Evolutionary conservation across 2,113 vertebrate species (phyloP), one percentile per base, ranked within the genome.

Genomic region (Antechinus flavipes): DNA sequence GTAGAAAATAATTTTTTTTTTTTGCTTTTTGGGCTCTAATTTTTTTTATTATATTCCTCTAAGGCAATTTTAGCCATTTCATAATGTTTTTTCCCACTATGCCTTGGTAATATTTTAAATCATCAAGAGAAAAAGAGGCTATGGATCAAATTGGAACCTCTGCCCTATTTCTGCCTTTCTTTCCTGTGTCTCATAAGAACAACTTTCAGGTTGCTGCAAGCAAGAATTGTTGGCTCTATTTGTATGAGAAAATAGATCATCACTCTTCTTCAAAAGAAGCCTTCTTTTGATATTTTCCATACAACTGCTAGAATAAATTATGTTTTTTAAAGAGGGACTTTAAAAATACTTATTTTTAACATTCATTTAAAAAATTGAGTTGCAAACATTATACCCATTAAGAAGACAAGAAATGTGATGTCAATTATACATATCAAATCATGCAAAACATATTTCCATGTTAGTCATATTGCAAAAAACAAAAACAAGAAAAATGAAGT

Each of bases 61-160:
- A 52, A 92, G 25, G 47, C 25, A 68, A 68, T 94, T 91, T 52
- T 49, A 76, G 46, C 42, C 1, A 47, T 93, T 58, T 16, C 23
- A 54, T 94, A 95, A 42, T 47, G 90, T 84, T 27, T 90, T 97
- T 93, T n/a, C 10, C 42, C 25, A 23, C 52, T 47, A 50, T 95
- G 35, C 52, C 19, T 90, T 54, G 47, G 1, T 0, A 30, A 27
- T 55, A 89, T 91, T 90, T 95, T 52, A 91, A 25, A 56, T 56
- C 8, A 56, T 53, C 61, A 25, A 84, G 27, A 42, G 23, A 90
- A 24, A 76, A 61, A 19, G 2, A 91, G 35, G 23, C 55, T 53
- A 24, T 42, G 8, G 47, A 89, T 91, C 26, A 30, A 50, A 50
- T 12, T 49, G 24, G 19, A 90, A 50, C 9, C 49, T 30, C 30